Percentiles rank a stretch among this genome's conserved stretches.
phyloP scores from a whole-genome alignment of 2,797 vertebrate species.

The Eidolon dupreanum region DNA sequence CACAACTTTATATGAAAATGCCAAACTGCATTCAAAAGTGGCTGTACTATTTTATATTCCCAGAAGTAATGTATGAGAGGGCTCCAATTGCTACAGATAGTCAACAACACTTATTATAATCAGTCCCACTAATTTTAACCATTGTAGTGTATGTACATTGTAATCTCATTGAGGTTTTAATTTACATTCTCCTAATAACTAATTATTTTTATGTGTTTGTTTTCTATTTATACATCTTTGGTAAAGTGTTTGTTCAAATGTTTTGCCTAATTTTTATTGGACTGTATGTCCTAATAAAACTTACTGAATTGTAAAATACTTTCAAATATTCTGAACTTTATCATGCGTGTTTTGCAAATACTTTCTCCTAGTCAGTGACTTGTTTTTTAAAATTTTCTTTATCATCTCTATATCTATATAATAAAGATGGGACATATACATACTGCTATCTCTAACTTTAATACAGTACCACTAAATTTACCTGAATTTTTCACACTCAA shows the following conservation, averaged over 20 bases:
- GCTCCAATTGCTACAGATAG: neutral
- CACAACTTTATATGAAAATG: neutral
- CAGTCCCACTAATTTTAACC: neutral
- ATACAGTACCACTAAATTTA: neutral
- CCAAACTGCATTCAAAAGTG: neutral
- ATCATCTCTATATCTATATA: neutral
- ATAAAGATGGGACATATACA: neutral
- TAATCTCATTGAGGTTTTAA: neutral
- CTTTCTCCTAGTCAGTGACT: neutral
- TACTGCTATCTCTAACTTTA: neutral
- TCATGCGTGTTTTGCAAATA: neutral
- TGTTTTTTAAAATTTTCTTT: neutral
- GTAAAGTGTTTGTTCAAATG: neutral
- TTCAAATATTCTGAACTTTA: neutral
- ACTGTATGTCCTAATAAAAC: neutral
- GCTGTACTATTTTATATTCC: neutral
- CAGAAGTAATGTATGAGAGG: neutral
- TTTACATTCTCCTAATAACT: slow-evolving; percentile 24
- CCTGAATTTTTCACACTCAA: neutral
- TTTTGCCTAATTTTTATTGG: neutral
- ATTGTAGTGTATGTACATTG: neutral
- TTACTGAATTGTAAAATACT: neutral
- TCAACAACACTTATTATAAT: neutral
- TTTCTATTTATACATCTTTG: neutral
- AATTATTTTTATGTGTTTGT: neutral